Evolutionary conservation across 92 coral and sea anemone genomes (phyloP), one percentile per base, ranked within the genome.

Genomic region (Actinernus sp.): DNA sequence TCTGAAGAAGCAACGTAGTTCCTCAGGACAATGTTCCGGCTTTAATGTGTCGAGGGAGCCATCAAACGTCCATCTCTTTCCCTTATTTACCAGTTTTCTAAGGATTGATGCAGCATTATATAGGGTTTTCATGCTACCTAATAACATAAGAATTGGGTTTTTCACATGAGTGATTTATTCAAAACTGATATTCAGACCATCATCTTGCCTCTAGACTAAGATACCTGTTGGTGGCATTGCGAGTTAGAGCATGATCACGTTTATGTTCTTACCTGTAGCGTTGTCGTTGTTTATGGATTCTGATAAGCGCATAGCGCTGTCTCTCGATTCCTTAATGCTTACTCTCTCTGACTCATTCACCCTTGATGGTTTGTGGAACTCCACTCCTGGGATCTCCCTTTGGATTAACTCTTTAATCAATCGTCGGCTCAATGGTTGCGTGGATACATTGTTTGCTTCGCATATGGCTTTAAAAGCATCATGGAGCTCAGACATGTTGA

Each of bases 21-120:
- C 89, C 47, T 74, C 34, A 58, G 89, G 67, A 26, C 73, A n/a
- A 31, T 73, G 46, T 1, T 68, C 47, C 2, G 60, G 49, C 26
- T 20, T 23, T 26, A 74, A 27, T 55, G 60, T 74, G 10, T 67
- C 74, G 14, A 83, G 68, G 12, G 59, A 26, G 41, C 89, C 89
- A 3, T 20, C 52, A 74, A 83, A 83, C 36, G 44, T 79, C 89
- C 83, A 83, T 12, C 34, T 83, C 63, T 61, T 74, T 73, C 83
- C 41, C n/a, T 83, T 75, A 53, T 69, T 83, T 33, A 83, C 76
- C 47, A 55, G 34, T 38, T 76, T 75, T 83, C 79, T 30, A 3
- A 83, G 63, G 14, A 49, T 32, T 1, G 63, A 55, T 4, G 90
- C 84, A 48, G 90, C 79, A 37, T 76, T 78, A 34, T 56, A 82